Evolutionary conservation across 2,797 vertebrate species (phyloP), one percentile per base, ranked within the genome.

Genomic region (Esox masquinongy): DNA sequence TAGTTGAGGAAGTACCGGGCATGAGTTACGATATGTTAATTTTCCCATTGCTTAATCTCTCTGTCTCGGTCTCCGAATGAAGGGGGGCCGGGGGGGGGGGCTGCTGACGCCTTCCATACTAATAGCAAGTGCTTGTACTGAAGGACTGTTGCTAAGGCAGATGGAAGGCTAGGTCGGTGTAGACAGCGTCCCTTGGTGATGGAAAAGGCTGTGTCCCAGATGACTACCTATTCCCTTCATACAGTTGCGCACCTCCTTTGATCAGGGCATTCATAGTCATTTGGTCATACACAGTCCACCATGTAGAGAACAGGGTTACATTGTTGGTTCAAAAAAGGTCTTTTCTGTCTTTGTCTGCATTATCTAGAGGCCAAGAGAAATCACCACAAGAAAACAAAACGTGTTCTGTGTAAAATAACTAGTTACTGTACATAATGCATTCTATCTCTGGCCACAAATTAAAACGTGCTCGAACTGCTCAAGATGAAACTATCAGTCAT

Each of bases 1-100:
- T 22, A 34, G 68, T 73, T 19, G 34, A 75, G 75, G 73, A 12
- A 53, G 59, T 63, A 36, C 50, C 5, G 2, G 73, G 71, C 71
- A 84, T 74, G 77, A 64, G 31, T 53, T 49, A 24, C 50, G 7
- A 67, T 68, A 17, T 68, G 74, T 64, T 75, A 5, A 53, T 75
- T 72, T 79, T n/a, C 16, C 0, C 47, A 63, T 66, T 31, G 47
- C 61, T 70, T 36, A 75, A 53, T 73, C 31, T 56, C 5, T 51
- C 9, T 1, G 36, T 43, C 39, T 43, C 39, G 5, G 39, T 12
- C 22, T 73, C 36, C 17, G 22, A 70, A 68, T 74, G 31, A 59
- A 49, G 70, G 39, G 5, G 14, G 1, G 29, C 3, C 29, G 64
- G 72, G 29, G 36, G 39, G 19, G 0, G 70, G 39, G 39, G 34